Conservation (phyloP, 2,113 vertebrate species). For the Eretmochelys imbricata region DNA sequence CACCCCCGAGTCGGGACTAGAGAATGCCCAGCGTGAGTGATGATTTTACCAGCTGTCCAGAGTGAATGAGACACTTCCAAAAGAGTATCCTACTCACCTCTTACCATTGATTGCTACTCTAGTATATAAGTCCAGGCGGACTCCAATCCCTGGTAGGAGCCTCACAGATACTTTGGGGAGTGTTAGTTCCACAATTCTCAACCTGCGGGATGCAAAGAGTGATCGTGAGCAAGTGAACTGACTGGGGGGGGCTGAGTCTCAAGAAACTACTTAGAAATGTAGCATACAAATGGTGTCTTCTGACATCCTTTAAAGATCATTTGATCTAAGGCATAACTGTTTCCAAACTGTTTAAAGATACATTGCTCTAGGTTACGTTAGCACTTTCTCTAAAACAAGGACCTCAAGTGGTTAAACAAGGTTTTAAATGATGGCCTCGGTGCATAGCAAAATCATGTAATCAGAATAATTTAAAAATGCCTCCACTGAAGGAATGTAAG, state of each 20-base stretch:
- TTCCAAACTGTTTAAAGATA: neutral
- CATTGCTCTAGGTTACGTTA: neutral
- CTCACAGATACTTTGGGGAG: constrained; percentile 68
- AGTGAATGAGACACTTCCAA: neutral
- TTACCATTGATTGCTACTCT: constrained; percentile 62
- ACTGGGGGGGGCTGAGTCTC: rapidly evolving
- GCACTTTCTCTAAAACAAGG: neutral
- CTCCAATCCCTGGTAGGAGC: constrained; percentile 61
- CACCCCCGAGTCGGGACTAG: neutral
- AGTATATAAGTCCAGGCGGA: constrained; percentile 67
- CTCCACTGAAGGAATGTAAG: rapidly evolving
- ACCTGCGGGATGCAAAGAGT: constrained; percentile 18
- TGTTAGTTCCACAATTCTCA: constrained; percentile 59
- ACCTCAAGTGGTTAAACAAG: neutral
- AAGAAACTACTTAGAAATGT: neutral
- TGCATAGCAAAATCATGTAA: neutral
- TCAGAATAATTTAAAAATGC: neutral
- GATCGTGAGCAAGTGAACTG: rapidly evolving
- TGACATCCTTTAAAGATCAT: too few species aligned
- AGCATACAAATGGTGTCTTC: too few species aligned
- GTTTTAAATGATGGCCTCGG: too few species aligned
- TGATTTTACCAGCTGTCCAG: rapidly evolving
- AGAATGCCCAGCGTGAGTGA: rapidly evolving
- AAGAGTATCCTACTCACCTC: neutral
- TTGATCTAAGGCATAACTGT: too few species aligned